Percentiles rank a stretch among this genome's conserved stretches.
Conservation (phyloP, 2,888 invertebrate genomes). For the Tachystola acroxantha region DNA sequence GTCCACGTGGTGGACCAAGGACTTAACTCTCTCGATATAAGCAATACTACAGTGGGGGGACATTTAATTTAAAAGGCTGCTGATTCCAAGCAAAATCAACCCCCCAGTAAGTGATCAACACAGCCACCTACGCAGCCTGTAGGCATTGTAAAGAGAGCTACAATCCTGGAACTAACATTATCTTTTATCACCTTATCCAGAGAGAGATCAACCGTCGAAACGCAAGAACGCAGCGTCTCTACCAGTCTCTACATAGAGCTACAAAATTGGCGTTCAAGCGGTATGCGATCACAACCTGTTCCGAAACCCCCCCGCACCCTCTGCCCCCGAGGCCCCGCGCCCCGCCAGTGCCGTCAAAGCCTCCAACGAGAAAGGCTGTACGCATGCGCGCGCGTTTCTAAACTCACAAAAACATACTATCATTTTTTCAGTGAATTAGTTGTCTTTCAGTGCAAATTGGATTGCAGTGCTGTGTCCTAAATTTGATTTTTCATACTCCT, state of each 20-base stretch:
- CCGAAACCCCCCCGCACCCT: slow-evolving; percentile 34
- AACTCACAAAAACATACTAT: slow-evolving; percentile 26
- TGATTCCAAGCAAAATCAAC: no score
- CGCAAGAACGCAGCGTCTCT: slow-evolving; percentile 42
- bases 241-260: slow-evolving; percentile 47
- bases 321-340: slow-evolving; percentile 6
- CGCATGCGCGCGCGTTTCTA: slow-evolving; percentile 39
- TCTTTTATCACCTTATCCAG: slow-evolving; percentile 52
- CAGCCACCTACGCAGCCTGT: no score
- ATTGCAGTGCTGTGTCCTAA: slow-evolving; percentile 65
- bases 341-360: slow-evolving; percentile 50
- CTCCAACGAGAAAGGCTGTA: slow-evolving; percentile 41
- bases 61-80: no score
- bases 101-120: no score
- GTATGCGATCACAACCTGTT: slow-evolving; percentile 70
- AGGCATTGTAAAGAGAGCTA: no score
- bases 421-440: slow-evolving; percentile 24
- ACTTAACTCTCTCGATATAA: no score
- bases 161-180: no score
- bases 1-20: no score
- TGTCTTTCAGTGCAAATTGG: slow-evolving; percentile 37
- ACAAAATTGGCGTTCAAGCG: slow-evolving; percentile 68
- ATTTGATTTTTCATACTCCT: slow-evolving; percentile 19
- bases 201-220: slow-evolving; percentile 49
- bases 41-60: no score